A percentile compares a stretch with the other conserved stretches of the same genome.
phyloP scores from a whole-genome alignment of 2,797 vertebrate genomes.

The Lemur catta region DNA sequence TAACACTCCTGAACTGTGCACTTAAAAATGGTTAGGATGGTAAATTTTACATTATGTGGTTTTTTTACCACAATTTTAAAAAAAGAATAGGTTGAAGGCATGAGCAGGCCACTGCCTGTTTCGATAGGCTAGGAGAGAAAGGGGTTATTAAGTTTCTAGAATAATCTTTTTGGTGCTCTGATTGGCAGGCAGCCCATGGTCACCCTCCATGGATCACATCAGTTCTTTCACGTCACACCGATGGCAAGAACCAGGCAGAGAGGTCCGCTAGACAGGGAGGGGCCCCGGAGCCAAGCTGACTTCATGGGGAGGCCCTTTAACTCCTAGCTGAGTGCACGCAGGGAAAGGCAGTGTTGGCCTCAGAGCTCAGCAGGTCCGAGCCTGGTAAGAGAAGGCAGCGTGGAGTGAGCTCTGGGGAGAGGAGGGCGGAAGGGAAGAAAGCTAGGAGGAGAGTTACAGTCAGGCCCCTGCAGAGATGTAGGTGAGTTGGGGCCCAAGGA shows the following conservation, averaged over 20 bases:
- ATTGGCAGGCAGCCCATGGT: not conserved
- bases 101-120: not conserved
- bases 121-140: not conserved
- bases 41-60: not conserved
- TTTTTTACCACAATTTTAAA: not conserved
- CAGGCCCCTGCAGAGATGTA: not conserved
- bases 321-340: not conserved
- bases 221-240: not conserved
- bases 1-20: not conserved
- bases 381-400: not conserved
- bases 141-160: not conserved
- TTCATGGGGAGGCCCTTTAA: not conserved
- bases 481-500: not conserved
- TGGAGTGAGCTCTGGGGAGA: not conserved
- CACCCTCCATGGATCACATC: not conserved
- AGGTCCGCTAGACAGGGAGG: not conserved
- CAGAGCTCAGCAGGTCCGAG: not conserved
- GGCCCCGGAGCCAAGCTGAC: not conserved
- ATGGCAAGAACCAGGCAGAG: not conserved
- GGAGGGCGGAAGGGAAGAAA: not conserved
- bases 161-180: not conserved
- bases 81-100: not conserved
- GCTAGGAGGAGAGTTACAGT: not conserved
- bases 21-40: not conserved
- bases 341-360: not conserved